Evolutionary conservation across 1,140 invertebrate genomes (phyloP).

Genomic region (Marisa cornuarietis): DNA sequence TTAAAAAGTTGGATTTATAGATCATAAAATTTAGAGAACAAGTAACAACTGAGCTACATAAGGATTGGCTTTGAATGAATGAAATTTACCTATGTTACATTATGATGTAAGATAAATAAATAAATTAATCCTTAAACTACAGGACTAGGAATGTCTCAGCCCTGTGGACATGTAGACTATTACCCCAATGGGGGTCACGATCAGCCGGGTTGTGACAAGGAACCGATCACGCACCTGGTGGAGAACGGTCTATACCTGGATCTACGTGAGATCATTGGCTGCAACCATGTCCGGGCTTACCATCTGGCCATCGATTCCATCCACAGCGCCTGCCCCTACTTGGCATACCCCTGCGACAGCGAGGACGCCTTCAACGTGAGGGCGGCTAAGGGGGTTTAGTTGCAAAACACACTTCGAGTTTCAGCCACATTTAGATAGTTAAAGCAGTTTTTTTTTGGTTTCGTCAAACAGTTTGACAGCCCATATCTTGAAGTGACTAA

Average conservation of each 20-base stretch:
- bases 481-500: too few species aligned
- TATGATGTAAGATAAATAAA: too few species aligned
- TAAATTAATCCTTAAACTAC: not conserved
- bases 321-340: slow-evolving; percentile 76
- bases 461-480: too few species aligned
- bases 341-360: slow-evolving; percentile 71
- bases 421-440: too few species aligned
- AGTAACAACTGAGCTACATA: too few species aligned
- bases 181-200: slow-evolving; percentile 51
- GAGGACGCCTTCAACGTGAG: slow-evolving; percentile 74
- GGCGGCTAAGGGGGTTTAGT: not conserved
- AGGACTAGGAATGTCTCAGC: slow-evolving; percentile 43
- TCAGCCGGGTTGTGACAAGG: slow-evolving; percentile 51
- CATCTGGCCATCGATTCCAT: slow-evolving; percentile 89
- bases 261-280: slow-evolving; percentile 72
- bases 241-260: slow-evolving; percentile 32
- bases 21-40: too few species aligned
- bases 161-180: slow-evolving; percentile 56
- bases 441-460: too few species aligned
- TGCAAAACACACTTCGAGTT: too few species aligned
- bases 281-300: slow-evolving; percentile 85
- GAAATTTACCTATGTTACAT: too few species aligned
- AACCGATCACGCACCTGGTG: not conserved
- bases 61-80: too few species aligned
- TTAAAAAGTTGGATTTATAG: too few species aligned